phyloP scores from a whole-genome alignment of 2,113 vertebrate species.

The Felis catus region DNA sequence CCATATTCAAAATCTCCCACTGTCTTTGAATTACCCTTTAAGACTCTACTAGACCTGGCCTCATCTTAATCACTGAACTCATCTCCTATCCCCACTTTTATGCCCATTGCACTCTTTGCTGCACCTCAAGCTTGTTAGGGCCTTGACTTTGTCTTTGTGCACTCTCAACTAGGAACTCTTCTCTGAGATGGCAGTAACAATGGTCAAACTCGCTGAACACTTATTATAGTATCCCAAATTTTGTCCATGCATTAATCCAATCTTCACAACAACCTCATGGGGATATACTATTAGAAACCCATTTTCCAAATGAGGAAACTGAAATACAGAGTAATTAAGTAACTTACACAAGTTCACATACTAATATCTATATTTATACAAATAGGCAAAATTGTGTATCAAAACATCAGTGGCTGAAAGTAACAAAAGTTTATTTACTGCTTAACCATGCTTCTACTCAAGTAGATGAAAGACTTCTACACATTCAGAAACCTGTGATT shows the following conservation, averaged over 20 bases:
- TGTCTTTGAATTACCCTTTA: not conserved
- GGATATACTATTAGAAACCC: not conserved
- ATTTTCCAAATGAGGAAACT: not conserved
- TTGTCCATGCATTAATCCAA: not conserved
- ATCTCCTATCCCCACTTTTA: not conserved
- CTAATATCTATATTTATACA: not conserved
- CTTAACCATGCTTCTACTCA: not conserved
- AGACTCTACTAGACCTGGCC: not conserved
- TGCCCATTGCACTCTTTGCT: not conserved
- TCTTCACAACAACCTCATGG: not conserved
- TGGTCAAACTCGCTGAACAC: not conserved
- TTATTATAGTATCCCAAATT: not conserved
- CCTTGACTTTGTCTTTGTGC: not conserved
- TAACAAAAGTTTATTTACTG: not conserved
- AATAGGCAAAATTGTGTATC: not conserved
- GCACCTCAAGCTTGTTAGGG: not conserved
- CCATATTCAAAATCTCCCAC: not conserved
- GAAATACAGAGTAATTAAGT: not conserved
- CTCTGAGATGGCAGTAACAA: not conserved
- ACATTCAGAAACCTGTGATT: not conserved
- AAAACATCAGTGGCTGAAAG: not conserved
- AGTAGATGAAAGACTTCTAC: not conserved
- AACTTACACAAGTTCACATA: not conserved
- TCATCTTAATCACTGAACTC: not conserved
- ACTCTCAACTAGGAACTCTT: not conserved